phyloP scores from a whole-genome alignment of 2,113 vertebrate species.

The Helogale parvula region DNA sequence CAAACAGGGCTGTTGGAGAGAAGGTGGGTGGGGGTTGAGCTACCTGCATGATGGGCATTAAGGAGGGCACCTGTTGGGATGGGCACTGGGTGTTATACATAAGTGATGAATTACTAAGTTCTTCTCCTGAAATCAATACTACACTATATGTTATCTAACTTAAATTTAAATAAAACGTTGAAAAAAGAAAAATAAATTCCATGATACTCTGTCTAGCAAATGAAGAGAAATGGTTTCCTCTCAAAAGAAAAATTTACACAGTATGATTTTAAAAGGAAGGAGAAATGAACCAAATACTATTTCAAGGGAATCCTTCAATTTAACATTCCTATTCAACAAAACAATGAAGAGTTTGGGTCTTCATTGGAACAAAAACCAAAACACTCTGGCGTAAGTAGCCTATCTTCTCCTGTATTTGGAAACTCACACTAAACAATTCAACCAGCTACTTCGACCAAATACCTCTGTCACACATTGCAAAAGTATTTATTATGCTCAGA shows the following conservation, averaged over 20 bases:
- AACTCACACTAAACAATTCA: not conserved
- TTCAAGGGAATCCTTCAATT: not conserved
- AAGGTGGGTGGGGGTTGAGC: too few relatives aligned
- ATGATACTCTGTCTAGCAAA: not conserved
- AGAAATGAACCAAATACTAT: not conserved
- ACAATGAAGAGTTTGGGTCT: not conserved
- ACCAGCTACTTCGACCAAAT: not conserved
- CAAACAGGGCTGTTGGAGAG: too few relatives aligned
- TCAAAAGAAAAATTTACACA: not conserved
- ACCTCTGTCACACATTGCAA: not conserved
- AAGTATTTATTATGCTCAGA: not conserved
- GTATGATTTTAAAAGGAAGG: not conserved
- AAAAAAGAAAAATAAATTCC: not conserved
- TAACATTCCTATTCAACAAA: not conserved
- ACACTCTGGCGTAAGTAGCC: not conserved
- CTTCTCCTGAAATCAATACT: too few relatives aligned
- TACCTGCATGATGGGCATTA: too few relatives aligned
- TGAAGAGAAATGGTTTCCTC: not conserved
- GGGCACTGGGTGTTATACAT: too few relatives aligned
- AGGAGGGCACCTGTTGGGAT: too few relatives aligned
- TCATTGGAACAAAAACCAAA: not conserved
- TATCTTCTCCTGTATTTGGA: not conserved
- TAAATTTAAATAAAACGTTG: too few relatives aligned
- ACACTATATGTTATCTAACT: too few relatives aligned
- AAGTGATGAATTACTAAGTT: too few relatives aligned